Evolutionary conservation across 2,888 invertebrate species (phyloP).

Genomic region (Cerceris rybyensis): DNA sequence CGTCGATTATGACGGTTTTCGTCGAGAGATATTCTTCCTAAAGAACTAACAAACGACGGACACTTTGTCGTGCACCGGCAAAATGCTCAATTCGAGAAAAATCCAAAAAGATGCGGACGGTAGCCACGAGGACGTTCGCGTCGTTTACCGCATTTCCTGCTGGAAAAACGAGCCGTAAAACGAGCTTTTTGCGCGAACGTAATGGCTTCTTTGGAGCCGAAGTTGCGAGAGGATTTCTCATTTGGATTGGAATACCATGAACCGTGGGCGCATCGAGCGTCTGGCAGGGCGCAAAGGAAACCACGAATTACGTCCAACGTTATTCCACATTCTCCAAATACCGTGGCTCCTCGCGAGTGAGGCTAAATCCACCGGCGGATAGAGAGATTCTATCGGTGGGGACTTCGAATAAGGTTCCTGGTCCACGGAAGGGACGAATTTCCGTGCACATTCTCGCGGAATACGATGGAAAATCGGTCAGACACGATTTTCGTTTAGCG

Average conservation of each 20-base stretch:
- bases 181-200: not conserved
- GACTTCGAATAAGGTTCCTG: not conserved
- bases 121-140: too few relatives aligned
- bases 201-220: not conserved
- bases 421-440: not conserved
- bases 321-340: constrained; percentile 33
- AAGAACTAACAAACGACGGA: too few relatives aligned
- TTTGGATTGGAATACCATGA: not conserved
- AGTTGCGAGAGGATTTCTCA: not conserved
- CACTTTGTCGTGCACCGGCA: too few relatives aligned
- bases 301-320: constrained; percentile 30
- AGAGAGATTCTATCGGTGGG: not conserved
- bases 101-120: too few relatives aligned
- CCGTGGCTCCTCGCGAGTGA: not conserved
- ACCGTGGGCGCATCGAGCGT: constrained; percentile 6
- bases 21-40: too few relatives aligned
- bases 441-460: not conserved
- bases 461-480: not conserved
- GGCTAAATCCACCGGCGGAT: not conserved
- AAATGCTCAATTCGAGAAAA: too few relatives aligned
- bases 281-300: constrained; percentile 11
- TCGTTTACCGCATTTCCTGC: not conserved
- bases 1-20: too few relatives aligned
- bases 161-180: not conserved
- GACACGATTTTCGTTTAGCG: too few relatives aligned